Evolutionary conservation across 2,113 vertebrate genomes (phyloP).

Genomic region (Ctenodactylus gundi): DNA sequence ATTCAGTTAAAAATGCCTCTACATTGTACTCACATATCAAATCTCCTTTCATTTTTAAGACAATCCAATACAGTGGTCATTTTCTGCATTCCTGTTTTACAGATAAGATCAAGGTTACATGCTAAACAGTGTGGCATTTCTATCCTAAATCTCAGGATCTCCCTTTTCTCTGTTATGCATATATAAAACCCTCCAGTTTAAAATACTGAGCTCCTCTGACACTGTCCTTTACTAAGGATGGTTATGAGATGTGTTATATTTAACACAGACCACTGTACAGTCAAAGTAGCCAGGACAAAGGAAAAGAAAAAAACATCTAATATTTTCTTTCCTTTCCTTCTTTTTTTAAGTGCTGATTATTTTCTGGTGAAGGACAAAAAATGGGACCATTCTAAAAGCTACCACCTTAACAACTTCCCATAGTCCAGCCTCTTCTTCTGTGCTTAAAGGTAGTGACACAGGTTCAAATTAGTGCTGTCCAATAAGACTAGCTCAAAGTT

Average conservation of each 20-base stretch:
- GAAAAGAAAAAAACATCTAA: background rate
- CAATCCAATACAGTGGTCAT: background rate
- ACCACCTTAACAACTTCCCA: background rate
- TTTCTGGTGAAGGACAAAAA: background rate
- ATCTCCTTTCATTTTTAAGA: background rate
- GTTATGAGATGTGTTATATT: background rate
- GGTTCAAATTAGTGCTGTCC: background rate
- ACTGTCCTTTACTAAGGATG: background rate
- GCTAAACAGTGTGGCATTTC: background rate
- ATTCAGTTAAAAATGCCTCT: background rate
- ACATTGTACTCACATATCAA: background rate
- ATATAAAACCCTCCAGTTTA: background rate
- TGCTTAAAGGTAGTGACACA: background rate
- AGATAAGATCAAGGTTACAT: background rate
- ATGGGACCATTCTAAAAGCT: background rate
- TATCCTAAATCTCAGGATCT: background rate
- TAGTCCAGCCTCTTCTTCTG: background rate
- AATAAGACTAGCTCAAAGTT: background rate
- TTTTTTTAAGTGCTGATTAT: background rate
- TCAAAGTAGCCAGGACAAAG: background rate
- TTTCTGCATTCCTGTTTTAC: background rate
- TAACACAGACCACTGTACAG: background rate
- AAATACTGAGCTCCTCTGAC: background rate
- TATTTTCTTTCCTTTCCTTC: background rate
- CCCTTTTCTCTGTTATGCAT: background rate